These are phyloP conservation scores for Antennarius striatus DNA, from an alignment of 2,113 vertebrate genomes.

Conservation along the genomic window DNA sequence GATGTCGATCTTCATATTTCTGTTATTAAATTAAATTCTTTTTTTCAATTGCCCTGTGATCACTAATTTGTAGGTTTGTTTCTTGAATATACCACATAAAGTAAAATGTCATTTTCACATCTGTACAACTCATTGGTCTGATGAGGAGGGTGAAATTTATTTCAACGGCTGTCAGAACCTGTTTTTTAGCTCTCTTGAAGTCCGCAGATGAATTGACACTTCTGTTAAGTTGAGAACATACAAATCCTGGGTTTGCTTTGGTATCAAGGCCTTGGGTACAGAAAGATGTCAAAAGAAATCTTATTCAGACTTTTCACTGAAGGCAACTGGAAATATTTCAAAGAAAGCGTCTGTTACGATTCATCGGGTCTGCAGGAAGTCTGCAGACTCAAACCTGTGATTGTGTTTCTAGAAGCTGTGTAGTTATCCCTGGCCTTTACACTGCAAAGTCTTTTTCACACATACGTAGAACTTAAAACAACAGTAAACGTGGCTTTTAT, in stretches of 20 bases:
- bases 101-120: neutral
- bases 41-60: neutral
- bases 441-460: too few species aligned
- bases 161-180: neutral
- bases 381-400: too few species aligned
- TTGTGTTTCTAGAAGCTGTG: too few species aligned
- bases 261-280: conserved; percentile 2
- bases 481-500: too few species aligned
- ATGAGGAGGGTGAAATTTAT: neutral
- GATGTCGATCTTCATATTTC: neutral
- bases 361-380: conserved; percentile 20
- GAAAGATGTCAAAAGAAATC: conserved; percentile 31
- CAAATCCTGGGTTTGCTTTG: conserved; percentile 24
- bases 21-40: neutral
- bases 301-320: conserved; percentile 17
- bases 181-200: neutral
- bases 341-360: conserved; percentile 14
- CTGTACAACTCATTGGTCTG: neutral
- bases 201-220: conserved; percentile 16
- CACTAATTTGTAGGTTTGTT: neutral
- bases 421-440: too few species aligned
- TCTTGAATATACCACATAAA: neutral
- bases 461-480: too few species aligned
- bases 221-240: conserved; percentile 9
- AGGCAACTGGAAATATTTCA: conserved; percentile 5